phyloP scores from a whole-genome alignment of 2,888 invertebrate genomes.

The Globia sparganii region DNA sequence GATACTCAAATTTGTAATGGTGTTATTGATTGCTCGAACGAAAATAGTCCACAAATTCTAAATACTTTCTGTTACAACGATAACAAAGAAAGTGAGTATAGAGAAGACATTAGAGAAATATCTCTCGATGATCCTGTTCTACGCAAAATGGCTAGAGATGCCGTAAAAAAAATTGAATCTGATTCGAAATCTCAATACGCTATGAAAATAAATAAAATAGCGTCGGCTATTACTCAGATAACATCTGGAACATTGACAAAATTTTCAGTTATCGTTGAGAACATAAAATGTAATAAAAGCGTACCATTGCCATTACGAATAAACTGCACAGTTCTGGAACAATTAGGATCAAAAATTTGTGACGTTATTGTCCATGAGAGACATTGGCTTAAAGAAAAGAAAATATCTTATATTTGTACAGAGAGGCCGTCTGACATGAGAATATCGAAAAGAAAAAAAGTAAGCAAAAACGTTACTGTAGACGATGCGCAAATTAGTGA shows the following conservation, averaged over 20 bases:
- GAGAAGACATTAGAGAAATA: conserved; percentile 67
- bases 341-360: conserved; percentile 78
- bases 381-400: conserved; percentile 75
- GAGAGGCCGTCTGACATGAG: conserved; percentile 74
- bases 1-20: conserved; percentile 89
- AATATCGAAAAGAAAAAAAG: conserved; percentile 68
- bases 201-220: conserved; percentile 75
- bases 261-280: conserved; percentile 74
- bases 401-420: conserved; percentile 77
- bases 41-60: conserved; percentile 83
- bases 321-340: conserved; percentile 75
- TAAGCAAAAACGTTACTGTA: conserved; percentile 58
- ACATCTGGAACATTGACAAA: conserved; percentile 78
- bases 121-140: conserved; percentile 77
- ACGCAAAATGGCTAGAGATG: conserved; percentile 70
- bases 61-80: conserved; percentile 88
- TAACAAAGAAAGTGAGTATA: conserved; percentile 60
- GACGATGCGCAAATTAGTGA: conserved; percentile 75
- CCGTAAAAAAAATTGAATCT: conserved; percentile 78
- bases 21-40: conserved; percentile 83
- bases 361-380: conserved; percentile 78
- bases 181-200: conserved; percentile 73
- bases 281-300: conserved; percentile 78
- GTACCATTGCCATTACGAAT: conserved; percentile 67
- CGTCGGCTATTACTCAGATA: conserved; percentile 76